Evolutionary conservation across 2,113 vertebrate species (phyloP), one percentile per base, ranked within the genome.

Genomic region (Gallinago undulata): DNA sequence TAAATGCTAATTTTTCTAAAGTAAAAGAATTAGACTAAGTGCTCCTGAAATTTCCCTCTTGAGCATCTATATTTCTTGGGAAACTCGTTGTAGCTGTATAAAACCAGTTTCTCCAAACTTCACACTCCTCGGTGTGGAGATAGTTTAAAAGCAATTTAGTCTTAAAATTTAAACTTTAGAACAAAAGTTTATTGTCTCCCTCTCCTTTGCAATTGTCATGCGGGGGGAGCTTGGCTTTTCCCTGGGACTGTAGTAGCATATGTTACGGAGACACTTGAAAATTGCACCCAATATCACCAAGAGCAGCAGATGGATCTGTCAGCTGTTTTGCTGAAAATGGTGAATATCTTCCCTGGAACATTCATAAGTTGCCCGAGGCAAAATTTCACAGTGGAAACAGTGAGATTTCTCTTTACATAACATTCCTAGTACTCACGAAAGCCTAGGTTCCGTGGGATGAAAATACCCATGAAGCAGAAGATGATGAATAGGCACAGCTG

Each of bases 401-500:
- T 94, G 89, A 95, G 81, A 94, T 94, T 97, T 96, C 95, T 91
- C 92, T 96, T 90, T 96, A 87, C 91, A 94, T 92, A 95, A 91
- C 95, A 94, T 94, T 95, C 87, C 43, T 74, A 91, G 93, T 94
- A 83, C 89, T 94, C 84, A 82, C 37, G 9, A 77, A 87, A 84
- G 66, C 89, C 81, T 63, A 85, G 69, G 89, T 93, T 93, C 59
- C 73, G 4, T 37, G 19, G 6, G 80, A 87, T 43, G 55, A 17
- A 94, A 96, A 97, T 96, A 57, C 41, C 92, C 94, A 95, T 91
- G 94, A 95, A 96, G 90, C 92, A 94, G 93, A 63, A 81, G 81
- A 90, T 97, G 96, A 97, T 96, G 93, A 96, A 96, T 92, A 59
- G 94, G 92, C 96, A 95, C 95, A 96, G 96, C 96, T 96, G 91